Conservation (phyloP, 2,888 invertebrate genomes). For the Drosophila heteroneura region DNA sequence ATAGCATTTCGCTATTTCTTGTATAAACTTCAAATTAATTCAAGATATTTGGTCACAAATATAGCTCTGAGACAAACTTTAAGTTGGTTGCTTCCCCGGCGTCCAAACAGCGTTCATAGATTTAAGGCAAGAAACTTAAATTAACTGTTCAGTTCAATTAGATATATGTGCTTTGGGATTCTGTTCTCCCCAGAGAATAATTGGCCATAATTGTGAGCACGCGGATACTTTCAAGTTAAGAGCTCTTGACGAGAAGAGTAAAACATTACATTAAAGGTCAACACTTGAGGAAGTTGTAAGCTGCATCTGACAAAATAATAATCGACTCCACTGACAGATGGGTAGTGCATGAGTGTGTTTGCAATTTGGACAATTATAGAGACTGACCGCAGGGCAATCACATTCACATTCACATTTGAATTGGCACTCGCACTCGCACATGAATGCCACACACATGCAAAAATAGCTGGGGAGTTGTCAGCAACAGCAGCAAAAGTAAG, state of each 20-base stretch:
- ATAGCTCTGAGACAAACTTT: too few relatives aligned
- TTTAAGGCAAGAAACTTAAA: background rate
- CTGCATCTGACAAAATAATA: slow-evolving; percentile 8
- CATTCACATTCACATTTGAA: background rate
- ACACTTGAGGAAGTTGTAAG: background rate
- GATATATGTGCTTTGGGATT: background rate
- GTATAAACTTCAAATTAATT: too few relatives aligned
- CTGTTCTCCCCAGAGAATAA: background rate
- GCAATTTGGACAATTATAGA: slow-evolving; percentile 45
- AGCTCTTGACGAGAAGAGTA: too few relatives aligned
- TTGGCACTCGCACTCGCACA: slow-evolving; percentile 17
- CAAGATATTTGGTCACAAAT: too few relatives aligned
- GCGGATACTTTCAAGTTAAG: background rate
- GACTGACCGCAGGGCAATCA: slow-evolving; percentile 50
- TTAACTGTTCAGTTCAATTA: background rate
- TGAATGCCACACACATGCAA: slow-evolving; percentile 23
- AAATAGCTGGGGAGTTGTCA: slow-evolving; percentile 55
- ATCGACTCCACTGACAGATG: slow-evolving; percentile 2
- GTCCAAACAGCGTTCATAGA: too few relatives aligned
- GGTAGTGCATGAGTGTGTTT: slow-evolving; percentile 4
- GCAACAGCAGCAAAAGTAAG: slow-evolving; percentile 15
- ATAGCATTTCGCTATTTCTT: background rate
- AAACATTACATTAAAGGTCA: background rate
- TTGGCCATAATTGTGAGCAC: background rate
- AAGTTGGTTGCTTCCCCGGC: too few relatives aligned